Percentiles rank a stretch among this genome's conserved stretches.
Conservation (phyloP, 2,888 invertebrate genomes). For the Limnephilus lunatus region DNA sequence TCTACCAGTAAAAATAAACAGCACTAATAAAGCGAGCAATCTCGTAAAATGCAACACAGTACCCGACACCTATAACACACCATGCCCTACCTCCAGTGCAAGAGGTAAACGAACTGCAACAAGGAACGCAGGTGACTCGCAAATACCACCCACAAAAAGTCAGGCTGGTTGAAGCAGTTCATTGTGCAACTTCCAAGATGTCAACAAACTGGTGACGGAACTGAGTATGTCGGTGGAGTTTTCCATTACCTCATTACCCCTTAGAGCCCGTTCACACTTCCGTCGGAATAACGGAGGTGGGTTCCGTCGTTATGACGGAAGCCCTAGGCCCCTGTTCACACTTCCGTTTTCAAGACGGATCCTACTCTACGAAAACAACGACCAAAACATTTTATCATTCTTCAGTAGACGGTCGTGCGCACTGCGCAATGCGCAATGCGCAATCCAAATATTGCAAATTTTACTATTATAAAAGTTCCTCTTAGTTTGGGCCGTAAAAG, state of each 20-base stretch:
- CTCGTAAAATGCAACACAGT: background rate
- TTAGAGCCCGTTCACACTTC: no score
- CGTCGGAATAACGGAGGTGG: no score
- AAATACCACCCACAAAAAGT: slow-evolving; percentile 20
- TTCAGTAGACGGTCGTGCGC: no score
- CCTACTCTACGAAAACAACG: no score
- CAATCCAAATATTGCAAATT: no score
- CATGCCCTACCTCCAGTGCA: background rate
- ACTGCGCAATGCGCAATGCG: no score
- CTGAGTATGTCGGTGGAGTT: background rate
- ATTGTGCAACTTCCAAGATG: slow-evolving; percentile 15
- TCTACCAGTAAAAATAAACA: background rate
- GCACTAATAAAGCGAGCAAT: background rate
- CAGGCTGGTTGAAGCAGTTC: background rate
- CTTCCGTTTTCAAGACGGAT: no score
- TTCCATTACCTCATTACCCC: slow-evolving; percentile 7
- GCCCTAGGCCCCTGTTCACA: no score
- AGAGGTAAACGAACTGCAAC: slow-evolving; percentile 39
- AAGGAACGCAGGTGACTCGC: slow-evolving; percentile 13
- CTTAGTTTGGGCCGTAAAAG: no score
- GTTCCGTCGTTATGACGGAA: no score
- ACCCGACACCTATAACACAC: background rate
- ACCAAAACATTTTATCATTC: no score
- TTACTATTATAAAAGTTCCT: no score
- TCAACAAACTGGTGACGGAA: slow-evolving; percentile 10